A percentile compares a stretch with the other conserved stretches of the same genome.
These are phyloP conservation scores for Oscheius onirici DNA, from an alignment of 2,888 invertebrate genomes.

Conservation along the genomic window DNA sequence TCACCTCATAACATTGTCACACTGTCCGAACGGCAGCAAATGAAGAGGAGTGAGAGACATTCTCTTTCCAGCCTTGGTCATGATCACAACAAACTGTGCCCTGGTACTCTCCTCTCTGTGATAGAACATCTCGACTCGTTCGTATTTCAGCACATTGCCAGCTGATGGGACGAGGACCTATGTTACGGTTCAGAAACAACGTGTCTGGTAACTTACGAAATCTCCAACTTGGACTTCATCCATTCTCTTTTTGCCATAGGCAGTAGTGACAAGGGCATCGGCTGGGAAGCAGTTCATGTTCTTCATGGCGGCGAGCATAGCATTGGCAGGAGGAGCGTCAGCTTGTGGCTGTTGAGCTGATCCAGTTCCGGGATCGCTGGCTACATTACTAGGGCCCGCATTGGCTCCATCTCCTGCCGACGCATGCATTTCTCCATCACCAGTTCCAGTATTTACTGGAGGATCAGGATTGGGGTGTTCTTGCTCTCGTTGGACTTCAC, in stretches of 20 bases:
- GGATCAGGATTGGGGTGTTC: too few species aligned
- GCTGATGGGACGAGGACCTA: conserved; percentile 66
- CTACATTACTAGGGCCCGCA: neutral
- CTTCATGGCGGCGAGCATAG: conserved; percentile 24
- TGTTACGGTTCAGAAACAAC: neutral
- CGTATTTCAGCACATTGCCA: conserved; percentile 61
- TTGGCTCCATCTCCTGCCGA: too few species aligned
- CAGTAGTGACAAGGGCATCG: conserved; percentile 61
- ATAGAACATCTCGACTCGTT: conserved; percentile 70
- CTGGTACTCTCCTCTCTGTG: conserved; percentile 63
- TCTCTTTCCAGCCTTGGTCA: conserved; percentile 61
- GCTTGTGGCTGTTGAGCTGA: neutral
- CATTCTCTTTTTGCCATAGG: conserved; percentile 62
- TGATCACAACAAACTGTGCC: conserved; percentile 59
- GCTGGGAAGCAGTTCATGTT: conserved; percentile 65
- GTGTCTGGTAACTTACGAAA: conserved; percentile 39
- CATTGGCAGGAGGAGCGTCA: conserved; percentile 6
- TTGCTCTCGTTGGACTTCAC: too few species aligned
- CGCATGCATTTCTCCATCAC: too few species aligned
- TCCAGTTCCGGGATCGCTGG: neutral
- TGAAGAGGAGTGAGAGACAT: conserved; percentile 64
- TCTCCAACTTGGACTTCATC: conserved; percentile 67
- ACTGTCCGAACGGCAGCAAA: conserved; percentile 64
- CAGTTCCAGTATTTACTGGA: too few species aligned
- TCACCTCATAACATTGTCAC: conserved; percentile 39